phyloP scores from a whole-genome alignment of 2,888 invertebrate genomes.

The Latrodectus hesperus region DNA sequence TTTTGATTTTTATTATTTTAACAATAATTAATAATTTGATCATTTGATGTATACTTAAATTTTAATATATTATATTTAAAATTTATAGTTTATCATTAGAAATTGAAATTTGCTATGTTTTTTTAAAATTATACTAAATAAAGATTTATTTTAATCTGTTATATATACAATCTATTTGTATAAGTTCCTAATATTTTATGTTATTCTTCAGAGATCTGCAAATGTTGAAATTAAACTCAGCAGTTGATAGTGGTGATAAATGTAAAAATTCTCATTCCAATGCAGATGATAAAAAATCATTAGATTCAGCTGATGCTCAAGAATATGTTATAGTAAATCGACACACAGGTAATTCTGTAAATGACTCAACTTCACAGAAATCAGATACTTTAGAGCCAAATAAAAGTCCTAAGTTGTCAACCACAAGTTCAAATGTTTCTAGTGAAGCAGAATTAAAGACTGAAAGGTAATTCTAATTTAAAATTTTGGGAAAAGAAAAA shows the following conservation, averaged over 20 bases:
- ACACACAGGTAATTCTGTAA: slow-evolving; percentile 29
- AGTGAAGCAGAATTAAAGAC: slow-evolving; percentile 28
- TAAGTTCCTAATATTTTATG: background rate
- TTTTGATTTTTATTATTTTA: too few species aligned
- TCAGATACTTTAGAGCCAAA: slow-evolving; percentile 26
- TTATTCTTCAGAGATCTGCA: slow-evolving; percentile 44
- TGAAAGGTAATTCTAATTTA: slow-evolving; percentile 23
- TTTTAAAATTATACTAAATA: too few species aligned
- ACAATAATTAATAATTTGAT: too few species aligned
- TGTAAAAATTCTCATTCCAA: background rate
- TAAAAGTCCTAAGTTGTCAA: slow-evolving; percentile 15
- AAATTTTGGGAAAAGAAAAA: too few species aligned
- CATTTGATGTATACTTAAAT: too few species aligned
- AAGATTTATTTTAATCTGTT: too few species aligned
- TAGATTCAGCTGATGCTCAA: slow-evolving; percentile 63
- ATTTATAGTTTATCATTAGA: too few species aligned
- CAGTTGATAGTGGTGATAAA: slow-evolving; percentile 12
- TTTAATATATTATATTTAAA: background rate
- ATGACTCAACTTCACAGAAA: slow-evolving; percentile 20
- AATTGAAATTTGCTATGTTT: too few species aligned
- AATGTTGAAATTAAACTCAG: slow-evolving; percentile 43
- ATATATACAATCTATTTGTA: too few species aligned
- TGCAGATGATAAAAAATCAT: slow-evolving; percentile 55
- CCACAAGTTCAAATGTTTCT: slow-evolving; percentile 11
- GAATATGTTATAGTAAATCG: slow-evolving; percentile 58